Conservation (phyloP, 2,888 invertebrate species). For the Papilio elwesi region DNA sequence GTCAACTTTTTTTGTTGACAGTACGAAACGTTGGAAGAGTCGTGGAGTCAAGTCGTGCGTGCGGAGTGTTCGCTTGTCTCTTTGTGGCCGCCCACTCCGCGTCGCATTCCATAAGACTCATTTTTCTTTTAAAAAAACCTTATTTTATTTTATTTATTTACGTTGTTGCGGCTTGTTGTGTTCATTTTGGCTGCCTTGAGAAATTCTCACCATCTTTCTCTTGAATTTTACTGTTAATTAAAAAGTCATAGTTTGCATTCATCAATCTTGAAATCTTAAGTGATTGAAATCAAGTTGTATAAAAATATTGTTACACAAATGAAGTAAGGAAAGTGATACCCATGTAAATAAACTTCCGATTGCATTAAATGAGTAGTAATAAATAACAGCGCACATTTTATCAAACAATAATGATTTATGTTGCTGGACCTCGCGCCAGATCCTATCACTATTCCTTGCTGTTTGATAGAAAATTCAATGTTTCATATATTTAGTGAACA, state of each 20-base stretch:
- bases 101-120: slow-evolving; percentile 41
- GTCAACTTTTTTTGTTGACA: slow-evolving; percentile 51
- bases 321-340: not conserved
- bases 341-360: slow-evolving; percentile 18
- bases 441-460: slow-evolving; percentile 64
- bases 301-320: slow-evolving; percentile 8
- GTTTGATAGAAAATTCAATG: slow-evolving; percentile 55
- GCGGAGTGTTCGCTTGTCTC: slow-evolving; percentile 70
- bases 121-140: slow-evolving; percentile 42
- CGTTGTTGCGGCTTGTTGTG: slow-evolving; percentile 56
- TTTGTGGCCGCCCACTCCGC: slow-evolving; percentile 48
- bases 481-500: slow-evolving; percentile 43
- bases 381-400: slow-evolving; percentile 38
- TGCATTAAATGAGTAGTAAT: slow-evolving; percentile 39
- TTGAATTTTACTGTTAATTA: not conserved
- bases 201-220: not conserved
- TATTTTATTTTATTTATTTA: slow-evolving; percentile 44
- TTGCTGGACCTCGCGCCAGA: slow-evolving; percentile 68
- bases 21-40: slow-evolving; percentile 59
- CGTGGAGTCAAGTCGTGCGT: slow-evolving; percentile 76
- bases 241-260: no score
- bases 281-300: not conserved
- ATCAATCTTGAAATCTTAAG: not conserved
- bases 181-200: not conserved
- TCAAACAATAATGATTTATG: slow-evolving; percentile 60